Evolutionary conservation across 2,113 vertebrate genomes (phyloP).

Genomic region (Electrona antarctica): DNA sequence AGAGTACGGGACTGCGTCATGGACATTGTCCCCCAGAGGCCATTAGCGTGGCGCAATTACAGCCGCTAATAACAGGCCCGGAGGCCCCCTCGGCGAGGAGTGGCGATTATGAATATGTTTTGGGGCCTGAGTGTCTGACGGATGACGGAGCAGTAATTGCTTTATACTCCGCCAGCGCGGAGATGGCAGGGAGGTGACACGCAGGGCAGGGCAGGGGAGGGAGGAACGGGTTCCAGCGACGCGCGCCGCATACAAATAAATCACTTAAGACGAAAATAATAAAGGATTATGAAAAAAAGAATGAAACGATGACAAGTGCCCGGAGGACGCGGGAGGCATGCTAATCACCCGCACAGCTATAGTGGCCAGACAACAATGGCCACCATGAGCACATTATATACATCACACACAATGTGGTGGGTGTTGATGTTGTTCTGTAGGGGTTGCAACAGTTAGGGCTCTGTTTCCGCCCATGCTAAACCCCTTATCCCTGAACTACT

Average conservation of each 20-base stretch:
- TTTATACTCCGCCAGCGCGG: conserved; percentile 41
- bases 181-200: conserved; percentile 18
- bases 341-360: neutral
- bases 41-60: conserved; percentile 59
- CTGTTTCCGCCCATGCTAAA: too few species aligned
- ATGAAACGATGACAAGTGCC: conserved; percentile 27
- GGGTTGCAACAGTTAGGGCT: too few species aligned
- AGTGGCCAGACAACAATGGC: conserved; percentile 13
- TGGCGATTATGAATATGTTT: conserved; percentile 50
- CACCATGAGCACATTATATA: too few species aligned
- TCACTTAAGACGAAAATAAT: conserved; percentile 38
- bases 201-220: conserved; percentile 25
- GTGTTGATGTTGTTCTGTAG: too few species aligned
- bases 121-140: conserved; percentile 25
- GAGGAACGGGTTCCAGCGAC: conserved; percentile 9
- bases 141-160: conserved; percentile 44
- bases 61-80: conserved; percentile 51
- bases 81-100: conserved; percentile 43
- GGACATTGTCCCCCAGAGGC: conserved; percentile 29
- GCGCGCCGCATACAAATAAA: conserved; percentile 45
- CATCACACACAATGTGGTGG: too few species aligned
- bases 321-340: conserved; percentile 28
- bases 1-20: neutral
- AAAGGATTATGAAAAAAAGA: conserved; percentile 6
- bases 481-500: too few species aligned